These are phyloP conservation scores for Clarias fuscus DNA, from an alignment of 2,797 vertebrate genomes.

Conservation along the genomic window DNA sequence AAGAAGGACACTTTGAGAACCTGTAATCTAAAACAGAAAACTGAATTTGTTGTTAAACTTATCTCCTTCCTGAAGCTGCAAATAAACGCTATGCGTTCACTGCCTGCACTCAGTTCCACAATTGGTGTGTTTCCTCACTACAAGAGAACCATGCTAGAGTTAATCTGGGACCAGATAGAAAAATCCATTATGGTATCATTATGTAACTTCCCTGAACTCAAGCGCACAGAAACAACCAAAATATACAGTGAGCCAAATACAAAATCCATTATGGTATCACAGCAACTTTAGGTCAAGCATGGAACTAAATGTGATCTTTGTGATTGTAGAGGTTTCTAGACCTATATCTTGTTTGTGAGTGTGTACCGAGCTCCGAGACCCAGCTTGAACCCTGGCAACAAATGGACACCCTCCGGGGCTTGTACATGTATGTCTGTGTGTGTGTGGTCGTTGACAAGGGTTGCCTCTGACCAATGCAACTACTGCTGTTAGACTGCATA, in stretches of 20 bases:
- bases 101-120: not conserved
- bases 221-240: not conserved
- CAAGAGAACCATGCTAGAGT: not conserved
- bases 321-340: not conserved
- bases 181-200: not conserved
- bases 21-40: not conserved
- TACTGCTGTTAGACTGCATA: slow-evolving; percentile 1
- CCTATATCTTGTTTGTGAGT: slow-evolving; percentile 6
- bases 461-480: slow-evolving; percentile 22
- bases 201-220: not conserved
- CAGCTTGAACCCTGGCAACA: slow-evolving; percentile 27
- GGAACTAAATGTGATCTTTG: not conserved
- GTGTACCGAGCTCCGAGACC: slow-evolving; percentile 7
- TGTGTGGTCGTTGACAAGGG: slow-evolving; percentile 9
- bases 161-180: not conserved
- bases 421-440: not conserved
- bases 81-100: not conserved
- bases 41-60: not conserved
- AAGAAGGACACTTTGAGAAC: not conserved
- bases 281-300: not conserved
- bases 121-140: not conserved
- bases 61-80: not conserved
- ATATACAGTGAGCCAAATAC: not conserved
- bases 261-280: not conserved
- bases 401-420: slow-evolving; percentile 26